Percentiles rank a stretch among this genome's conserved stretches.
These are phyloP conservation scores for Drosophila bifasciata DNA, from an alignment of 1,140 invertebrate genomes.

Conservation along the genomic window DNA sequence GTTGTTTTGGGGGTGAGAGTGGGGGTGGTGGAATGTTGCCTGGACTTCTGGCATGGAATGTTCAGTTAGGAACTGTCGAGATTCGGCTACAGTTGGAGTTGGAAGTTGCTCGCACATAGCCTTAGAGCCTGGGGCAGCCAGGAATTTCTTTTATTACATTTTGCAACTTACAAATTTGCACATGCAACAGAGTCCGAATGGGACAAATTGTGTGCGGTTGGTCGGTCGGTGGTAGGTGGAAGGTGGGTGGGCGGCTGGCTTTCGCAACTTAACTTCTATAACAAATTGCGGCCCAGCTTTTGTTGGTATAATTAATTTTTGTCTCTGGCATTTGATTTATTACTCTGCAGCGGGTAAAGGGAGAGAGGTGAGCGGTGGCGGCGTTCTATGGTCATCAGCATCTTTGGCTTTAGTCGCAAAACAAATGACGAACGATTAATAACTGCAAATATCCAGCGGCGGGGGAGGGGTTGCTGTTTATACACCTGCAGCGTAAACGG, in stretches of 20 bases:
- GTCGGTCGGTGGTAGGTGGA: not conserved
- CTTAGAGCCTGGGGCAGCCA: too few relatives aligned
- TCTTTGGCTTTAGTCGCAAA: constrained; percentile 30
- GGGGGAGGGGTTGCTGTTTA: too few relatives aligned
- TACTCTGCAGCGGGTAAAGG: constrained; percentile 12
- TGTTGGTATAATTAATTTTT: constrained; percentile 66
- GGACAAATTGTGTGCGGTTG: constrained; percentile 20
- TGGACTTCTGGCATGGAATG: too few relatives aligned
- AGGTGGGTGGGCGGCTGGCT: not conserved
- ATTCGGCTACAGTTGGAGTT: constrained; percentile 29
- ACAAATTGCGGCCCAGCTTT: constrained; percentile 58
- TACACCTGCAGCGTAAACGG: constrained; percentile 46
- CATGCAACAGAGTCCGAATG: constrained; percentile 8
- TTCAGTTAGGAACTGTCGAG: too few relatives aligned
- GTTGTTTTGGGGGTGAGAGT: too few relatives aligned
- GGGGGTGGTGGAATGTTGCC: too few relatives aligned
- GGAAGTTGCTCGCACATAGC: too few relatives aligned
- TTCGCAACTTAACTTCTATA: constrained; percentile 45
- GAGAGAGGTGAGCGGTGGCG: not conserved
- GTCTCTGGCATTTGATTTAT: constrained; percentile 63
- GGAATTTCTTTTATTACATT: constrained; percentile 62
- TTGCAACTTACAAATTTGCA: constrained; percentile 24
- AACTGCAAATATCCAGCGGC: constrained; percentile 34
- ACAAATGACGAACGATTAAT: constrained; percentile 44
- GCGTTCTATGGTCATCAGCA: constrained; percentile 25